Base-by-base conservation (phyloP, 2,888 invertebrate species). In the Agrochola lota region DNA sequence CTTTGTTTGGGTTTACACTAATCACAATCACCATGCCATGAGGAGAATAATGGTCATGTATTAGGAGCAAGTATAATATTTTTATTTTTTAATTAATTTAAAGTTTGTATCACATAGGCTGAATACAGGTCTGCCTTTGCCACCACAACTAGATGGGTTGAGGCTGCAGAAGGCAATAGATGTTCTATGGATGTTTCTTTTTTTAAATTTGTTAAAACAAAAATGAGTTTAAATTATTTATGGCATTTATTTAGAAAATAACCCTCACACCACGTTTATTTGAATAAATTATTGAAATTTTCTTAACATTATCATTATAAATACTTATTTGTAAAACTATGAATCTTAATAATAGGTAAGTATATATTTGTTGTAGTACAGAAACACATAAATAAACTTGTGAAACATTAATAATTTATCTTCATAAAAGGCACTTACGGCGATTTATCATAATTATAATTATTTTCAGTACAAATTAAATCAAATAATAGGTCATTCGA, bases 341-440 rank as follows among this genome's bases (percentile, higher is more conserved):
- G 8, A 55, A 46, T 52, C 52, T 52, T 60, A 67, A 8, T 49
- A 52, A 30, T 35, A 62, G 1, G 20, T 30, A 30, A 1, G 2
- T 20, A 30, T 15, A 46, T 4, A 23, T 52, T 75, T 23, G 23
- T 26, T 64, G 1, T 23, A 69, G 67, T 78, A 79, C 68, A 55
- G 17, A 78, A 60, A 74, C 57, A 60, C 26, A 17, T 59, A 52
- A 1, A 52, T 30, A 40, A n/a, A 43, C 26, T 46, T 55, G 43
- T 77, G 49, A 62, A 77, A 68, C 55, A 57, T 26, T 52, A 9
- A 62, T 46, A 1, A 49, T 70, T 49, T 40, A 12, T 23, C 23
- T 15, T 77, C 30, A 46, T 74, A 74, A 74, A 90, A 90, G 88
- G 88, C 88, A 89, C 88, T 85, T 88, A 83, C 40, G 87, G 84